Conservation (phyloP, 2,888 invertebrate genomes). For the Chrysopilus asiliformis region DNA sequence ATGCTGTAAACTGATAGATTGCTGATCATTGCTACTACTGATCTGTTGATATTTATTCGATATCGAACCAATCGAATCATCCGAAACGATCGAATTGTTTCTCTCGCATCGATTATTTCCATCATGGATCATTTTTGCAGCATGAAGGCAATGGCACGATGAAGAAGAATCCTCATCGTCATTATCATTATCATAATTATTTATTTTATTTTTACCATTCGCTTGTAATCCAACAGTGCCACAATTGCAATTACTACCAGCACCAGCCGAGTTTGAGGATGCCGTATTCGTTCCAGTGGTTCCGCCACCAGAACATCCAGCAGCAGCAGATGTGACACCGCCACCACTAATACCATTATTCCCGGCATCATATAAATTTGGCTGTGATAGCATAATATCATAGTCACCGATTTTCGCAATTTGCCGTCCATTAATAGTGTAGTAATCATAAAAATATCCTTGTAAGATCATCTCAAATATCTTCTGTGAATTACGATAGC, state of each 20-base stretch:
- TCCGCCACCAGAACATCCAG: no score
- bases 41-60: no score
- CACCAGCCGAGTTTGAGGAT: background rate
- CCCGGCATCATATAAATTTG: background rate
- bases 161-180: no score
- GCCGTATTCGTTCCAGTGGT: no score
- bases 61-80: background rate
- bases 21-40: no score
- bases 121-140: no score
- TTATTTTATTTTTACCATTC: background rate
- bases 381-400: background rate
- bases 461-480: conserved; percentile 41
- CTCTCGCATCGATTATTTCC: no score
- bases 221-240: background rate
- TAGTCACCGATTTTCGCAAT: background rate
- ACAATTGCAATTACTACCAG: background rate
- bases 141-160: no score
- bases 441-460: conserved; percentile 36
- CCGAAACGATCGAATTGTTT: background rate
- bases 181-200: conserved; percentile 4
- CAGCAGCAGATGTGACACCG: no score
- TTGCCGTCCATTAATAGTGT: conserved; percentile 22
- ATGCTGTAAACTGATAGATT: no score
- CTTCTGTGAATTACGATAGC: conserved; percentile 34
- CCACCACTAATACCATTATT: background rate